Evolutionary conservation across 30 jellyfish, hydroid and myxozoan genomes (phyloP).

Genomic region (Chrysaora quinquecirrha): DNA sequence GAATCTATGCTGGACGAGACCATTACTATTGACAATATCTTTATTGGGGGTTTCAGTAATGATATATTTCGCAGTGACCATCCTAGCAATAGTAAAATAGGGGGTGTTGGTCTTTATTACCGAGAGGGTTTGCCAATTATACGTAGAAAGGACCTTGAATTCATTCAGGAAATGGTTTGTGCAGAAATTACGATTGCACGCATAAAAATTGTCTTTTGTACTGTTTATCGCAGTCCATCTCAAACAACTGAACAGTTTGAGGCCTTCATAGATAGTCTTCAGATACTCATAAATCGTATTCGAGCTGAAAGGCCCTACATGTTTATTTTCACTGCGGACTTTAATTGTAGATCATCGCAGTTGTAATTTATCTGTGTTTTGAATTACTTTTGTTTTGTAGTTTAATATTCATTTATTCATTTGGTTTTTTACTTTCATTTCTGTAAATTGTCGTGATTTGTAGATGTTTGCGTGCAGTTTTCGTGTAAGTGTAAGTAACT

Average conservation of each 20-base stretch:
- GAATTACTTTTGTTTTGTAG: too few species aligned
- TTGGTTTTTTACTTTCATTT: too few species aligned
- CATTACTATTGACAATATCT: too few species aligned
- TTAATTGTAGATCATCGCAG: conserved; percentile 53
- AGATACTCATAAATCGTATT: conserved; percentile 33
- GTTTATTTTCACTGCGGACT: conserved; percentile 38
- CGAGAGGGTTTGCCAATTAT: conserved; percentile 58
- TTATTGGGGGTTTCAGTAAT: conserved; percentile 49
- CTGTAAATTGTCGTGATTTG: too few species aligned
- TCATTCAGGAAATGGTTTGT: conserved; percentile 33
- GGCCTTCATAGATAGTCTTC: conserved; percentile 24
- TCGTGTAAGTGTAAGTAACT: too few species aligned
- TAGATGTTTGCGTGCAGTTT: too few species aligned
- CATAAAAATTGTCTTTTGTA: conserved; percentile 21
- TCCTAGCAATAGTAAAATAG: conserved; percentile 32
- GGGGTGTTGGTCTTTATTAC: conserved; percentile 36
- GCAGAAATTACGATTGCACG: conserved; percentile 43
- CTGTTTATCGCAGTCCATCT: conserved; percentile 51
- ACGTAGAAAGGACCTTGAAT: conserved; percentile 55
- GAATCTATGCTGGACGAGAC: too few species aligned
- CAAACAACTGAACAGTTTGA: conserved; percentile 38
- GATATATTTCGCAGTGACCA: conserved; percentile 54
- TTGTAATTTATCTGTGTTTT: too few species aligned
- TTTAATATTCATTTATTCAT: too few species aligned
- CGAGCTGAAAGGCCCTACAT: conserved; percentile 39